These are phyloP conservation scores for Lepidurus couesii DNA, from an alignment of 1,140 invertebrate genomes.

Conservation along the genomic window DNA sequence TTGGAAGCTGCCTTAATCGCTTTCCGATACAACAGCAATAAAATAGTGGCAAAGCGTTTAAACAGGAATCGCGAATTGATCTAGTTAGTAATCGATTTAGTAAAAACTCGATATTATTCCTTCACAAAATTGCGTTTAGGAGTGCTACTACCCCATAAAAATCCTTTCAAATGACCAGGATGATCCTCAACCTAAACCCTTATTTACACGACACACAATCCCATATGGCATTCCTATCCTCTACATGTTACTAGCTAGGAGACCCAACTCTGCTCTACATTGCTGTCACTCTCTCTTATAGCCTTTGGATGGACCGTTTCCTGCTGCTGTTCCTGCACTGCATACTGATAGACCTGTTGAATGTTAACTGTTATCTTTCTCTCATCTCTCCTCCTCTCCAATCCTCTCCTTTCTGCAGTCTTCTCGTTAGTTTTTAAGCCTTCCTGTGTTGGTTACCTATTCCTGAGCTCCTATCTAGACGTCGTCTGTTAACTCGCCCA, in stretches of 20 bases:
- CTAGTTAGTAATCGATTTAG: too few relatives aligned
- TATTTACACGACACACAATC: too few relatives aligned
- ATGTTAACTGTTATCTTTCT: background rate
- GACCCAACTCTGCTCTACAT: slow-evolving; percentile 45
- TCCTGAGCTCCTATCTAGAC: slow-evolving; percentile 11
- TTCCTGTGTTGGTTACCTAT: background rate
- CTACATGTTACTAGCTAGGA: slow-evolving; percentile 44
- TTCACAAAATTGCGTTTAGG: too few relatives aligned
- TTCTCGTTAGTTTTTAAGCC: background rate
- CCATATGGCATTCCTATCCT: background rate
- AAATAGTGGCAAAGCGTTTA: too few relatives aligned
- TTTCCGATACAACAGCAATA: too few relatives aligned
- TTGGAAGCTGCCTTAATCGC: too few relatives aligned
- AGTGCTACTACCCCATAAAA: too few relatives aligned
- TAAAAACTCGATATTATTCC: too few relatives aligned
- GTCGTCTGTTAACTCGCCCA: slow-evolving; percentile 7
- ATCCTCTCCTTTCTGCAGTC: background rate
- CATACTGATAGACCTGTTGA: slow-evolving; percentile 9
- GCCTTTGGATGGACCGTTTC: background rate
- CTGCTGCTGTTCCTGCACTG: background rate
- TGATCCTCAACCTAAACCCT: too few relatives aligned
- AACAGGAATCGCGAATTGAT: too few relatives aligned
- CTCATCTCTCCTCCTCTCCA: background rate
- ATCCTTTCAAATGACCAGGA: too few relatives aligned
- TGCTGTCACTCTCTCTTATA: slow-evolving; percentile 43